These are phyloP conservation scores for Eretmocerus hayati DNA, from an alignment of 2,888 invertebrate genomes.

Conservation along the genomic window DNA sequence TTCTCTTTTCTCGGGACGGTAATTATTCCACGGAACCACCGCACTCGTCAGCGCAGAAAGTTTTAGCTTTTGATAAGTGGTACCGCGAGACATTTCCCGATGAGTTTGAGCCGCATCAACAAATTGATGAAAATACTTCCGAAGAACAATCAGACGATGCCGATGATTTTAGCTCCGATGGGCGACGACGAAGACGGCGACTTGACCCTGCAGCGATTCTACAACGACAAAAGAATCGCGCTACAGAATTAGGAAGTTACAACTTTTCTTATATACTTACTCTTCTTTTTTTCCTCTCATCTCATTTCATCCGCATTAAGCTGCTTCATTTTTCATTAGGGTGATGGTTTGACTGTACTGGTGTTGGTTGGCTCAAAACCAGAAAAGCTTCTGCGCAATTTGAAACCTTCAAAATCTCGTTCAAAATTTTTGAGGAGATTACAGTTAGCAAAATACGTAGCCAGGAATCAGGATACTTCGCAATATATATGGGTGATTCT, in stretches of 20 bases:
- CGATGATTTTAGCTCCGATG: slow-evolving; percentile 10
- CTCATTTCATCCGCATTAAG: not conserved
- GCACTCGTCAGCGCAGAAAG: slow-evolving; percentile 19
- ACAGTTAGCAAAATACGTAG: too few relatives aligned
- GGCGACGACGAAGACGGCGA: slow-evolving; percentile 11
- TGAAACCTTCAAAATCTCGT: too few relatives aligned
- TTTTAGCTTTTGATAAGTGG: slow-evolving; percentile 22
- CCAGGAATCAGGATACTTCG: too few relatives aligned
- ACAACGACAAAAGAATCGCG: slow-evolving; percentile 13
- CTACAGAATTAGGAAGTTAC: slow-evolving; percentile 23
- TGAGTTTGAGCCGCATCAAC: slow-evolving; percentile 10
- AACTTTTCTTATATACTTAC: not conserved
- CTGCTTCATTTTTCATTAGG: not conserved
- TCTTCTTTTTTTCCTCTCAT: not conserved
- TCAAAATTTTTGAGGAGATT: too few relatives aligned
- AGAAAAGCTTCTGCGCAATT: too few relatives aligned
- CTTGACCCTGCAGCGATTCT: too few relatives aligned
- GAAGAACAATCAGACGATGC: too few relatives aligned
- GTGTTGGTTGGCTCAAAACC: not conserved
- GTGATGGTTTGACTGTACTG: too few relatives aligned
- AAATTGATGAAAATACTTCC: too few relatives aligned
- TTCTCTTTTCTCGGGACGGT: not conserved
- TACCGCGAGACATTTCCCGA: slow-evolving; percentile 17
- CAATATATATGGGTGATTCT: too few relatives aligned
- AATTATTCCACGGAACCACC: too few relatives aligned